Evolutionary conservation across 2,113 vertebrate genomes (phyloP).

Genomic region (Alexandromys fortis): DNA sequence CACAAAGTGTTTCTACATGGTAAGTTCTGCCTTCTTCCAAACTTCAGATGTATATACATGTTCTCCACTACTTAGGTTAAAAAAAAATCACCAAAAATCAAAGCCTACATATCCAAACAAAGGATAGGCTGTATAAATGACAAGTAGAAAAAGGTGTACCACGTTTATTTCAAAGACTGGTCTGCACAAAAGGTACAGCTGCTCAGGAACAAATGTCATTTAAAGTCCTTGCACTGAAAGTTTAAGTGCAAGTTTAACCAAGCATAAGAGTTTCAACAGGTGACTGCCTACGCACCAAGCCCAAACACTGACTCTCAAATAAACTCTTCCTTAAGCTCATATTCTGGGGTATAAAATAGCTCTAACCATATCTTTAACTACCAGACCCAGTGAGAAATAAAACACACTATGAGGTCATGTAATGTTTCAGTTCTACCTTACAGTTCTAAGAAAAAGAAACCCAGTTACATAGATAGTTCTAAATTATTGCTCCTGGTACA

Average conservation of each 20-base stretch:
- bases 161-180: neutral
- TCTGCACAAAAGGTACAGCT: neutral
- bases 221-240: neutral
- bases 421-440: neutral
- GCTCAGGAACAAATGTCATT: neutral
- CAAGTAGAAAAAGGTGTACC: neutral
- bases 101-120: neutral
- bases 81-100: neutral
- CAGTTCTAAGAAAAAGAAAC: neutral
- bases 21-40: neutral
- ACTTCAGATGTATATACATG: neutral
- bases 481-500: neutral
- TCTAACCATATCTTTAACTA: conserved; percentile 12
- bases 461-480: neutral
- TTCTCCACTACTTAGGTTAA: neutral
- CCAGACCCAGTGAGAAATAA: neutral
- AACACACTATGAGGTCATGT: neutral
- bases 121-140: neutral
- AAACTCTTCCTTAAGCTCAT: neutral
- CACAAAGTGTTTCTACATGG: neutral
- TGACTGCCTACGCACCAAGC: neutral
- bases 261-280: neutral
- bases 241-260: neutral
- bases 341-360: neutral
- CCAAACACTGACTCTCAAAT: neutral